These are phyloP conservation scores for Hydriomena furcata DNA, from an alignment of 2,888 invertebrate species.

Conservation along the genomic window DNA sequence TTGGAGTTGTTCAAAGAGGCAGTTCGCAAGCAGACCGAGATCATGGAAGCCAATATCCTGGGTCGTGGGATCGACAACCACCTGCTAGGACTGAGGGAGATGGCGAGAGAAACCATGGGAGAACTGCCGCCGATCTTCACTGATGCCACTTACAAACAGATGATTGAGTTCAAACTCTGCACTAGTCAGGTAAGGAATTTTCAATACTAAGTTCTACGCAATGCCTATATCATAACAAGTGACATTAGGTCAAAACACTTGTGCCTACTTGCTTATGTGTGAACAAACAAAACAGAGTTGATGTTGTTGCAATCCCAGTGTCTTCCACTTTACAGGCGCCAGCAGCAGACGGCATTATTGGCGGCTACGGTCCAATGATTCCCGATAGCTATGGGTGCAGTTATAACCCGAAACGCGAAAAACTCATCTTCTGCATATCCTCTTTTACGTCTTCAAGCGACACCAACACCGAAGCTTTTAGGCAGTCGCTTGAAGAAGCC, in stretches of 20 bases:
- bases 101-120: slow-evolving; percentile 86
- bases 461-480: slow-evolving; percentile 90
- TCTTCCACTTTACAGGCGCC: slow-evolving; percentile 78
- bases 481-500: slow-evolving; percentile 89
- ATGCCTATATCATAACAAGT: too few species aligned
- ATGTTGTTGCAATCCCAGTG: too few species aligned
- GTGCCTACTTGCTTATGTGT: too few species aligned
- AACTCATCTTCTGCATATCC: slow-evolving; percentile 94
- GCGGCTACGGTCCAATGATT: slow-evolving; percentile 99
- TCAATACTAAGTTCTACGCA: too few species aligned
- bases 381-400: slow-evolving; percentile 98
- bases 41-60: slow-evolving; percentile 97
- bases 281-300: too few species aligned
- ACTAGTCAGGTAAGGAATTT: slow-evolving; percentile 96
- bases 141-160: slow-evolving; percentile 92
- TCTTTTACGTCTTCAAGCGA: slow-evolving; percentile 92
- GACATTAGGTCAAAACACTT: too few species aligned
- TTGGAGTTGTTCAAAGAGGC: slow-evolving; percentile 92
- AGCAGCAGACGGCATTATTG: slow-evolving; percentile 90
- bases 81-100: slow-evolving; percentile 94
- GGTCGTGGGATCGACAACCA: slow-evolving; percentile 98
- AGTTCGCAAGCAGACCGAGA: slow-evolving; percentile 93
- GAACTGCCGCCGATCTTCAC: slow-evolving; percentile 91
- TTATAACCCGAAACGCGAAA: slow-evolving; percentile 94
- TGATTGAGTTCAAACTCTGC: slow-evolving; percentile 95